phyloP scores from a whole-genome alignment of 2,797 vertebrate genomes.

The Sandelia bainsii region DNA sequence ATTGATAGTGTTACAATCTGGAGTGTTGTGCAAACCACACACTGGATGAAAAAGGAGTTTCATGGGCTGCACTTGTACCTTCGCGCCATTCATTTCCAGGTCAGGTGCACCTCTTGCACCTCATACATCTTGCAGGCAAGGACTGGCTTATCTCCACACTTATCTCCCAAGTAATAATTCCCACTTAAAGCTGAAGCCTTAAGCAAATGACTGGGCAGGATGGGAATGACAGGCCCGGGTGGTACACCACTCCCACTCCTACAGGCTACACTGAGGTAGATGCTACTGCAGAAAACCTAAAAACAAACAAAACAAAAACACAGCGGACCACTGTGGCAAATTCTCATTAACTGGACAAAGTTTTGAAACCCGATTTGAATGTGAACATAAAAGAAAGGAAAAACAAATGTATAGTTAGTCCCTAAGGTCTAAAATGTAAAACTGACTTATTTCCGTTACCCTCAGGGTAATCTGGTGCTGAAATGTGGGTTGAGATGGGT shows the following conservation, averaged over 20 bases:
- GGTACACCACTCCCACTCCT: conserved; percentile 59
- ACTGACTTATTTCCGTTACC: conserved; percentile 24
- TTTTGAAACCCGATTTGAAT: conserved; percentile 17
- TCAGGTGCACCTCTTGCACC: conserved; percentile 80
- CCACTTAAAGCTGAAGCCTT: conserved; percentile 76
- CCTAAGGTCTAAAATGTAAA: conserved; percentile 14
- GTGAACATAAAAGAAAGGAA: neutral
- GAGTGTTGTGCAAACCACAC: conserved; percentile 37
- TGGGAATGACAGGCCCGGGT: conserved; percentile 62
- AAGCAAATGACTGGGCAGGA: conserved; percentile 71
- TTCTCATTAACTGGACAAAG: conserved; percentile 3
- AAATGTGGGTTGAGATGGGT: neutral
- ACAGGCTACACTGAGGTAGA: conserved; percentile 12
- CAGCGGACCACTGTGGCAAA: neutral
- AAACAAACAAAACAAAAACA: neutral
- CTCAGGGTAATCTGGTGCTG: conserved; percentile 20
- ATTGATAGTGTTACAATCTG: conserved; percentile 42
- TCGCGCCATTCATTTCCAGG: conserved; percentile 77
- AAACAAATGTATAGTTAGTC: conserved; percentile 24
- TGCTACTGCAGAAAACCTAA: conserved; percentile 15
- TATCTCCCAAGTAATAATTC: conserved; percentile 84
- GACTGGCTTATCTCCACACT: conserved; percentile 79
- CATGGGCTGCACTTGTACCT: conserved; percentile 70
- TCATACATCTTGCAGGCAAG: conserved; percentile 79
- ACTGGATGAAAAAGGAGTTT: conserved; percentile 53